phyloP scores from a whole-genome alignment of 2,797 vertebrate genomes.

The Lepilemur septentrionalis region DNA sequence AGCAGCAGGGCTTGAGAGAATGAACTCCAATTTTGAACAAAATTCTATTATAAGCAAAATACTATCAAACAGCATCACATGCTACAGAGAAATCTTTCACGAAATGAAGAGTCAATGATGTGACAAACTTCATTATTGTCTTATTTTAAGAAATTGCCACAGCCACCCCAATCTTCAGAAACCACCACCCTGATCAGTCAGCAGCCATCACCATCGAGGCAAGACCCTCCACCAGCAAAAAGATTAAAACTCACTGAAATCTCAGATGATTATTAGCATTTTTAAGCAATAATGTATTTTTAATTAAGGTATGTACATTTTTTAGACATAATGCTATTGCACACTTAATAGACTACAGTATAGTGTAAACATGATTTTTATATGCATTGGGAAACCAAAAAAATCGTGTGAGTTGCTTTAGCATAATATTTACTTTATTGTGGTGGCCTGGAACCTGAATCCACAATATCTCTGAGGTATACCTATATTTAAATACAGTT shows the following conservation, averaged over 20 bases:
- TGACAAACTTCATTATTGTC: neutral
- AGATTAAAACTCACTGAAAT: neutral
- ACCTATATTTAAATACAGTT: conserved; percentile 60
- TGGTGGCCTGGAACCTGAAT: neutral
- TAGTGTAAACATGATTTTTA: neutral
- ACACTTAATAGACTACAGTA: neutral
- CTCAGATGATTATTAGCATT: neutral
- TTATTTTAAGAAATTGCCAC: neutral
- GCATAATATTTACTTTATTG: neutral
- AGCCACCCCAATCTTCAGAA: neutral
- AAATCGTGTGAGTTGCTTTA: neutral
- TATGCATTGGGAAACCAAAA: neutral
- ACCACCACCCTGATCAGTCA: neutral
- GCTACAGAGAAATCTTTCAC: neutral
- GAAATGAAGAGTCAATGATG: neutral
- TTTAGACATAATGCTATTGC: neutral
- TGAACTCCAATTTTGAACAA: neutral
- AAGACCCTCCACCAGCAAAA: neutral
- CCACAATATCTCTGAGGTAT: neutral
- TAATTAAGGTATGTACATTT: neutral
- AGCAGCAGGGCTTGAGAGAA: neutral
- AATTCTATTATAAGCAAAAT: neutral
- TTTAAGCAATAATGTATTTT: neutral
- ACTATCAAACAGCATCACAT: neutral
- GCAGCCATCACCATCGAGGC: neutral